Conservation (phyloP, 2,797 vertebrate species). For the Garrulus glandarius region DNA sequence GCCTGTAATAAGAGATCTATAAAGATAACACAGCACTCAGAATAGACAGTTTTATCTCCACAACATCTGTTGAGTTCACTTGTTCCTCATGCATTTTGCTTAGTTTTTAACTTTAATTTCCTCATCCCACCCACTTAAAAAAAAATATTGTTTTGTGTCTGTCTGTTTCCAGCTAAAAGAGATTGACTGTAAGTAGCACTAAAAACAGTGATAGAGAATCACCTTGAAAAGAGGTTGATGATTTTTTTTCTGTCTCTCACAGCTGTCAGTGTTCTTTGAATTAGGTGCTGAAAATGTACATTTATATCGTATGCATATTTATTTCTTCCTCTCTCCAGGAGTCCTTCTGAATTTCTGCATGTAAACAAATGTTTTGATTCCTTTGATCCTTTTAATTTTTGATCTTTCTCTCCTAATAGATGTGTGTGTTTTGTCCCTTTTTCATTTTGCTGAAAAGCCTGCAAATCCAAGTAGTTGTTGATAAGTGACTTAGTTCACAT, state of each 20-base stretch:
- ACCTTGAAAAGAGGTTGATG: neutral
- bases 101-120: neutral
- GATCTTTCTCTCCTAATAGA: constrained; percentile 77
- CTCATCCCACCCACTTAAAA: neutral
- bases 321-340: constrained; percentile 57
- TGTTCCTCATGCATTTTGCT: neutral
- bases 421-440: constrained; percentile 62
- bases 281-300: neutral
- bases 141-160: neutral
- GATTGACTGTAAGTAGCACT: neutral
- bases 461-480: neutral
- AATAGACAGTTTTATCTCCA: neutral
- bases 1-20: neutral
- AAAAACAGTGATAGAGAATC: neutral
- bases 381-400: constrained; percentile 73
- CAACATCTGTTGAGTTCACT: neutral
- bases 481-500: neutral
- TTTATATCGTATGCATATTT: neutral
- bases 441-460: neutral
- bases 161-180: neutral
- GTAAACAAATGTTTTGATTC: constrained; percentile 56
- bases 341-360: constrained; percentile 74
- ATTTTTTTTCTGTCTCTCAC: neutral
- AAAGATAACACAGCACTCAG: neutral
- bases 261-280: neutral